Evolutionary conservation across 2,888 invertebrate genomes (phyloP).

Genomic region (Falcaria lacertinaria): DNA sequence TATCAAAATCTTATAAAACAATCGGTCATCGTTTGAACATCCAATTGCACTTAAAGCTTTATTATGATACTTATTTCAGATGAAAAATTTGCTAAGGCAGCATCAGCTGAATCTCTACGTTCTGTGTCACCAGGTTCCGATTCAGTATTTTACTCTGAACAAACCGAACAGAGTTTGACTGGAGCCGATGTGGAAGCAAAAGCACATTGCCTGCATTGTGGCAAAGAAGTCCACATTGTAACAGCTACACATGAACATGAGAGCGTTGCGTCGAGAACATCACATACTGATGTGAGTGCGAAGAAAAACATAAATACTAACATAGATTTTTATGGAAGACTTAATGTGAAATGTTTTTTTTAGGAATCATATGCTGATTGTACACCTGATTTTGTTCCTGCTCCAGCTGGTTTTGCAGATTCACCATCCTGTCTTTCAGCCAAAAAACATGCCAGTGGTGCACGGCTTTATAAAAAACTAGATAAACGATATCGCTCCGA

Average conservation of each 20-base stretch:
- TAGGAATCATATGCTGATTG: constrained; percentile 76
- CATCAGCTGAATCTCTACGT: constrained; percentile 91
- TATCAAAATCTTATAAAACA: too few species aligned
- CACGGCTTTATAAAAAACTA: constrained; percentile 86
- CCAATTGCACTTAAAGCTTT: too few species aligned
- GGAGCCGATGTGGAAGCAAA: constrained; percentile 78
- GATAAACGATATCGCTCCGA: constrained; percentile 90
- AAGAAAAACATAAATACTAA: neutral
- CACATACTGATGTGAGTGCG: constrained; percentile 66
- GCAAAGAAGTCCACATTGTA: constrained; percentile 86
- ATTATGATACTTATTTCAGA: constrained; percentile 37
- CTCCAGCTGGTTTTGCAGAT: constrained; percentile 93
- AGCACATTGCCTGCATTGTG: constrained; percentile 90
- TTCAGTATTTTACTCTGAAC: constrained; percentile 93
- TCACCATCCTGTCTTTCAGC: constrained; percentile 81
- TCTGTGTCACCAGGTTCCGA: constrained; percentile 95
- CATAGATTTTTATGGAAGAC: too few species aligned
- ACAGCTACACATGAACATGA: constrained; percentile 72
- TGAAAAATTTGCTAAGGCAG: constrained; percentile 83
- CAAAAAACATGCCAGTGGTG: constrained; percentile 66
- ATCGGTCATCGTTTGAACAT: neutral
- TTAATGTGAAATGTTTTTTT: constrained; percentile 2
- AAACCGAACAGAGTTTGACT: constrained; percentile 77
- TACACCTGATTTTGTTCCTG: constrained; percentile 88
- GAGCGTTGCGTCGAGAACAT: constrained; percentile 61